Conservation (phyloP, 1,140 invertebrate genomes). For the Dreissena rostriformis region DNA sequence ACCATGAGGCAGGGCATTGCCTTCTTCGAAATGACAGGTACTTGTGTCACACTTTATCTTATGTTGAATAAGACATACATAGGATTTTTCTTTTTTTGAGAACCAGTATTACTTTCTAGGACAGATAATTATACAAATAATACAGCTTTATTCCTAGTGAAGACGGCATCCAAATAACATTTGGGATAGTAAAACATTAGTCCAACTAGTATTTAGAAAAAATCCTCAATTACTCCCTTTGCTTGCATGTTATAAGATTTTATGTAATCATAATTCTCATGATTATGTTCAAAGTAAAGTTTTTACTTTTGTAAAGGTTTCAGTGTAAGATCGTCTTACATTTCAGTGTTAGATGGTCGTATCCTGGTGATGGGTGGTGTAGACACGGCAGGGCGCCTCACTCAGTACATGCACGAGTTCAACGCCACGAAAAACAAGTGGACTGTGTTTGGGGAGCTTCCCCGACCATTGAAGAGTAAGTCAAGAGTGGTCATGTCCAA, state of each 20-base stretch:
- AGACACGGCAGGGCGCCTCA: slow-evolving; percentile 17
- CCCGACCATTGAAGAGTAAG: slow-evolving; percentile 58
- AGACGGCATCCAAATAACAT: too few relatives aligned
- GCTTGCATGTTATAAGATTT: too few relatives aligned
- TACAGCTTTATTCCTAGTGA: too few relatives aligned
- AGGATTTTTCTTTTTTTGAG: neutral
- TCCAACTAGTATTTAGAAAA: too few relatives aligned
- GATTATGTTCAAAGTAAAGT: too few relatives aligned
- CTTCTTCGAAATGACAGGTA: slow-evolving; percentile 56
- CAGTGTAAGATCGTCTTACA: neutral
- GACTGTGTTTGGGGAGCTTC: slow-evolving; percentile 50
- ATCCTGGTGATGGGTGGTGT: slow-evolving; percentile 58
- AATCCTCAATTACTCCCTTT: too few relatives aligned
- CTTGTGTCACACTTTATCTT: too few relatives aligned
- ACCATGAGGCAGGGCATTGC: slow-evolving; percentile 51
- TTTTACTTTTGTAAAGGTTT: too few relatives aligned
- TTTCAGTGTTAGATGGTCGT: slow-evolving; percentile 59
- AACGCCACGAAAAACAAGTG: slow-evolving; percentile 39
- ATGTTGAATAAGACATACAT: neutral
- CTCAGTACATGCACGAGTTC: slow-evolving; percentile 56
- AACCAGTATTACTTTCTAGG: neutral
- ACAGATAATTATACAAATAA: neutral
- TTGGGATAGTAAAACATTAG: too few relatives aligned
- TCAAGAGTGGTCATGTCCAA: neutral
- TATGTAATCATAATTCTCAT: too few relatives aligned